Conservation (phyloP, 2,888 invertebrate genomes). For the Mayetiola destructor region DNA sequence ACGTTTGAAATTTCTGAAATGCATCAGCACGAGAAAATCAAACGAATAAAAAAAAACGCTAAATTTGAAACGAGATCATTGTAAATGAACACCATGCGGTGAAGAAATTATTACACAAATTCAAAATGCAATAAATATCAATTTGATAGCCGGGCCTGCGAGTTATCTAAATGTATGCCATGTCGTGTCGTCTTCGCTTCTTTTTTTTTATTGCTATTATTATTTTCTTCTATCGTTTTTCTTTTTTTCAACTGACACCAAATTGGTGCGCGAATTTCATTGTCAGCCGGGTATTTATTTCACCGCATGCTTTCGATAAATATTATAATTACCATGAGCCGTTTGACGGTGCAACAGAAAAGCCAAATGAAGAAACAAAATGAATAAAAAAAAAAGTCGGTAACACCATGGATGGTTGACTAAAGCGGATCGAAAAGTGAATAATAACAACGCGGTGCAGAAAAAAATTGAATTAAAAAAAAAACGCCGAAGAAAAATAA, state of each 20-base stretch:
- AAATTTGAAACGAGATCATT: too few species aligned
- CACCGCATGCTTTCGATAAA: background rate
- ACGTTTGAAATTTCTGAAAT: background rate
- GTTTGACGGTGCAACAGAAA: background rate
- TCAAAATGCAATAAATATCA: background rate
- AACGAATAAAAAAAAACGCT: background rate
- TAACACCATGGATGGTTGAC: background rate
- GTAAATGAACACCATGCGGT: background rate
- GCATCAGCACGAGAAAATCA: background rate
- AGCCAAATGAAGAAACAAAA: background rate
- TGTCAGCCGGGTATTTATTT: too few species aligned
- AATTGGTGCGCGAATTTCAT: too few species aligned
- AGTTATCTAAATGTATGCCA: background rate
- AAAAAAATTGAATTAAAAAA: background rate
- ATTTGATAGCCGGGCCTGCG: background rate
- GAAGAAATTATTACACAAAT: background rate
- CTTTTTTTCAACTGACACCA: too few species aligned
- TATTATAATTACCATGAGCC: background rate
- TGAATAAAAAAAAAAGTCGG: background rate
- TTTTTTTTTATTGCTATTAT: too few species aligned
- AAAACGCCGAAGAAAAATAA: background rate
- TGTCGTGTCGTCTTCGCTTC: too few species aligned
- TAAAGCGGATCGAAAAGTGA: background rate
- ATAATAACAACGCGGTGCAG: background rate
- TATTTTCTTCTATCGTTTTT: too few species aligned